A percentile compares a stretch with the other conserved stretches of the same genome.
phyloP scores from a whole-genome alignment of 1,140 invertebrate genomes.

The Atta colombica region DNA sequence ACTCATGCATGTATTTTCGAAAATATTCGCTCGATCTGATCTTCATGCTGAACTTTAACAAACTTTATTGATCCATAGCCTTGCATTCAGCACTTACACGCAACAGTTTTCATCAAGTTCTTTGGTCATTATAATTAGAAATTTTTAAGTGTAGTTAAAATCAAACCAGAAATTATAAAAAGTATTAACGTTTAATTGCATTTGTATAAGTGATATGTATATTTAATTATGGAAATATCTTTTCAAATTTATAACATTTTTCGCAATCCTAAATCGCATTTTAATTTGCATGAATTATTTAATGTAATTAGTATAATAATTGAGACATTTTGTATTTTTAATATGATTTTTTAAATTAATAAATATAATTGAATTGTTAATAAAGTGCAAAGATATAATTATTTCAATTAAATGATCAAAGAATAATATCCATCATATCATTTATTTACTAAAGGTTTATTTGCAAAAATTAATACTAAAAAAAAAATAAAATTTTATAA shows the following conservation, averaged over 20 bases:
- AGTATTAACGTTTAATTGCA: conserved; percentile 9
- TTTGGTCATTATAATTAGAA: conserved; percentile 13
- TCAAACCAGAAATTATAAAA: not conserved
- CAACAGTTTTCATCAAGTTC: conserved; percentile 12
- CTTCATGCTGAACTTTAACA: conserved; percentile 18
- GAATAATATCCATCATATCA: not conserved
- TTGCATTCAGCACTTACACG: conserved; percentile 3
- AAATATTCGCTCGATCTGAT: conserved; percentile 28
- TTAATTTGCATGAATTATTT: not conserved
- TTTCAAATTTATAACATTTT: not conserved
- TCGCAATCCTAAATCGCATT: not conserved
- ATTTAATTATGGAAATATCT: not conserved
- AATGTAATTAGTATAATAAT: not conserved
- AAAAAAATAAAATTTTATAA: not conserved
- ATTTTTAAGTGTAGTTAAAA: conserved; percentile 7
- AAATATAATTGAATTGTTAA: not conserved
- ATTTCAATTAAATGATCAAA: conserved; percentile 1
- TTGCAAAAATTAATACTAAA: not conserved
- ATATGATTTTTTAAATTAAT: not conserved
- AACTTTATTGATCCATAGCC: not conserved
- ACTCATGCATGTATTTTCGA: conserved; percentile 13
- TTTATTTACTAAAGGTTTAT: not conserved
- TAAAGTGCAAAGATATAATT: not conserved
- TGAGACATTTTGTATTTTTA: too few relatives aligned
- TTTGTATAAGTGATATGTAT: not conserved